Conservation (phyloP, 2,888 invertebrate genomes). For the Meta bourneti region DNA sequence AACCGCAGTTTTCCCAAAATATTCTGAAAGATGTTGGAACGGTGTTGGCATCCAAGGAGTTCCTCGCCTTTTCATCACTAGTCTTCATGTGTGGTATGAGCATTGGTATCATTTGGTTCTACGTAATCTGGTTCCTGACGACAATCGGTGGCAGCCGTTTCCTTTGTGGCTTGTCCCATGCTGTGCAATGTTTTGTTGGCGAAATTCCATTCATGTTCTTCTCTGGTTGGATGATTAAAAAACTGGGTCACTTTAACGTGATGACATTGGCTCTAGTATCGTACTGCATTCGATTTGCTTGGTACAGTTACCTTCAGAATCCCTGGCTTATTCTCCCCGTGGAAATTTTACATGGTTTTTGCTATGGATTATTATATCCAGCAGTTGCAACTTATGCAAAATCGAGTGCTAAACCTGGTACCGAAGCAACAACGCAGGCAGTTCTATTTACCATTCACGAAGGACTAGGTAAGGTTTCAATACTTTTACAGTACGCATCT, state of each 20-base stretch:
- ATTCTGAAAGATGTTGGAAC: constrained; percentile 44
- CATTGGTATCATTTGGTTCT: constrained; percentile 67
- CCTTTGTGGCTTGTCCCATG: constrained; percentile 49
- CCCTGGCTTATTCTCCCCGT: constrained; percentile 80
- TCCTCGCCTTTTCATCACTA: constrained; percentile 21
- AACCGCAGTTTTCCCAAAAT: constrained; percentile 45
- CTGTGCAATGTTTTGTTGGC: constrained; percentile 89
- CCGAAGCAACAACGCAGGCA: constrained; percentile 89
- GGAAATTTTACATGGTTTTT: constrained; percentile 80
- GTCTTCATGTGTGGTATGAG: constrained; percentile 62
- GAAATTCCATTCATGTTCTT: constrained; percentile 93
- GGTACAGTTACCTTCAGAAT: constrained; percentile 79
- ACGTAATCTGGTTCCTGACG: constrained; percentile 58
- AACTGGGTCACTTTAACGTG: constrained; percentile 78
- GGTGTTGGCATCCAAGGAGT: constrained; percentile 35
- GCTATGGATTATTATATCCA: constrained; percentile 80
- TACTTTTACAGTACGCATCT: neutral
- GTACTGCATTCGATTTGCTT: constrained; percentile 79
- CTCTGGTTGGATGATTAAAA: constrained; percentile 81
- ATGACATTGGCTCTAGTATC: constrained; percentile 79
- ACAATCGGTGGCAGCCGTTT: constrained; percentile 59
- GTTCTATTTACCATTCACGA: constrained; percentile 93
- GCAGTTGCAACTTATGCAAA: constrained; percentile 94
- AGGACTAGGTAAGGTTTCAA: constrained; percentile 85
- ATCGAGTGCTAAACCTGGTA: constrained; percentile 89